Evolutionary conservation across 2,888 invertebrate species (phyloP), one percentile per base, ranked within the genome.

Genomic region (Andrena bucephala): DNA sequence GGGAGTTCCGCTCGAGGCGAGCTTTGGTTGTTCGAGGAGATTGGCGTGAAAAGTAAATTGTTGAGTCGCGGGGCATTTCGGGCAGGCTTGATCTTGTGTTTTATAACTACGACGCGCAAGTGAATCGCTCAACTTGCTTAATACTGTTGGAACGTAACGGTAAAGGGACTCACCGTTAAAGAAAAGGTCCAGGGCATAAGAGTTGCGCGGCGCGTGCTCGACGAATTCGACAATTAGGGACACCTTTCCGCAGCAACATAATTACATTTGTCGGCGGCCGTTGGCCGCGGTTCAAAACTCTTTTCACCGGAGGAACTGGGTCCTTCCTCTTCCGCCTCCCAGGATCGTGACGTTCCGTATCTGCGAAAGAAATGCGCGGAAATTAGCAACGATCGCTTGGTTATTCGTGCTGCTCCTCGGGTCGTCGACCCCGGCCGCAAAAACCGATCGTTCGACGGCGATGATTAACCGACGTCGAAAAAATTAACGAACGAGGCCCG

Each of bases 281-380:
- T 88, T 91, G 90, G 90, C 89, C 73, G 33, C 75, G 79, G 83
- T 90, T 90, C 90, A 90, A 87, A 90, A 88, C 77, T 79, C 84
- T 76, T 83, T 83, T 83, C 78, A 29, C 72, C 29, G 48, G 57
- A 6, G 77, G 77, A 76, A 85, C 84, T 79, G 66, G 82, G 73
- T 66, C 73, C 77, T 66, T 60, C 72, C 48, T 16, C 42, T 68
- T 59, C 36, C 42, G 20, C 27, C 24, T 57, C 50, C 67, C 24
- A 33, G 48, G 42, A 48, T 31, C 50, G 48, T 62, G 62, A 62
- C 65, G 27, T 27, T 4, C 20, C 24, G 5, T 6, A n/a, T 1
- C 76, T 31, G 54, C 16, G 5, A 33, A 60, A 66, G 24, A 52
- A 65, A 31, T 13, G 27, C 69, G 13, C 52, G 59, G 24, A 27